Evolutionary conservation across 2,797 vertebrate species (phyloP), one percentile per base, ranked within the genome.

Genomic region (Yasuhikotakia modesta): DNA sequence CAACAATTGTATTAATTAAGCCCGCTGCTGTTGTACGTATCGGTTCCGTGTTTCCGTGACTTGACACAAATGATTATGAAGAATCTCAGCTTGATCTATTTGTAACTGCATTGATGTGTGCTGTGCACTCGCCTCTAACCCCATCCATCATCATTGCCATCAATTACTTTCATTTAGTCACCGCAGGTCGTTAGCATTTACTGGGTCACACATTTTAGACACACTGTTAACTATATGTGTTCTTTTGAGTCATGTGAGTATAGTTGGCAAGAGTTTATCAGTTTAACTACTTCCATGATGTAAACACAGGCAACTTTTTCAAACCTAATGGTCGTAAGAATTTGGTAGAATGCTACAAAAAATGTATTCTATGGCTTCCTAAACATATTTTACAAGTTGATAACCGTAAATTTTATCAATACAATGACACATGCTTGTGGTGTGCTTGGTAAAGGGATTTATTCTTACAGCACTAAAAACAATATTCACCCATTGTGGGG

Each of bases 51-150:
- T 78, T 71, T 65, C 48, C 24, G 13, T 45, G 50, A 73, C 65
- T 66, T 63, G 63, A 30, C 52, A 53, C 21, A 73, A 76, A 79
- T 74, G 10, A 82, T 75, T 57, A 21, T 50, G 27, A 58, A 78
- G 60, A 48, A 68, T 48, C 77, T 35, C 80, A 70, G 73, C 64
- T 24, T 72, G 79, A 78, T 71, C 19, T 75, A 48, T 79, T 70
- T 30, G 67, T 55, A 64, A 66, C 48, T 76, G 17, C 64, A 21
- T 39, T 55, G 70, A 79, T 27, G 70, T 53, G 30, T 45, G 52
- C 39, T 81, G 68, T 63, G 22, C 46, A 67, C n/a, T 60, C 61
- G 30, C 45, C 22, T 50, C 61, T 50, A 45, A 65, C 14, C 46
- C 19, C 78, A 82, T 55, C 27, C 57, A 66, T 74, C 45, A 80